phyloP scores from a whole-genome alignment of 2,113 vertebrate species.

The Chaetura pelagica region DNA sequence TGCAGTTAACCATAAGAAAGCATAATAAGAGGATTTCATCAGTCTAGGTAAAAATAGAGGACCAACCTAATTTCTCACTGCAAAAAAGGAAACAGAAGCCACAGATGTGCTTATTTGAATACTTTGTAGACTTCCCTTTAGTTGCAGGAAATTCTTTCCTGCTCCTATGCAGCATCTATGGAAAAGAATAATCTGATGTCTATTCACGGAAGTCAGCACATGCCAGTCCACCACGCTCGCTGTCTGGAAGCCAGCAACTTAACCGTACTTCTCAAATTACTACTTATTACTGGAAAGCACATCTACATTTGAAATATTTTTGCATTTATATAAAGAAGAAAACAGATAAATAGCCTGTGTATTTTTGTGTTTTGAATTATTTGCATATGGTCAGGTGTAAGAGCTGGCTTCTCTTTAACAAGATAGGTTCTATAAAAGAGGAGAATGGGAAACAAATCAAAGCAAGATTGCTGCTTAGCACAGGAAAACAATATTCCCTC shows the following conservation, averaged over 20 bases:
- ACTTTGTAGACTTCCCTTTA: neutral
- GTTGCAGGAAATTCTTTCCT: neutral
- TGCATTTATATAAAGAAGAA: neutral
- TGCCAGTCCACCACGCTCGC: neutral
- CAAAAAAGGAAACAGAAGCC: neutral
- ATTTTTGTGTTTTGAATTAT: neutral
- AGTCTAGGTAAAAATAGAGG: neutral
- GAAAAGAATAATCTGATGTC: neutral
- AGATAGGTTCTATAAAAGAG: neutral
- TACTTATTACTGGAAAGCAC: neutral
- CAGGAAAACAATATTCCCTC: neutral
- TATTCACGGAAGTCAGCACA: neutral
- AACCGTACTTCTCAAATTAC: neutral
- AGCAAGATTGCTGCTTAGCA: neutral
- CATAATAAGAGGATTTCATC: neutral
- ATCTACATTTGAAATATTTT: neutral
- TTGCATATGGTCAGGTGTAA: neutral
- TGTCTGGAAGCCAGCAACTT: neutral
- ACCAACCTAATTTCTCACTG: neutral
- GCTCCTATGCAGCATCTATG: neutral
- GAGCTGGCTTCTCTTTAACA: neutral
- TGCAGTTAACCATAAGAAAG: neutral
- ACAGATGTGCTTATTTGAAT: neutral
- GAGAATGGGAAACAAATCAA: neutral
- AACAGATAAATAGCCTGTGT: neutral